Percentiles rank a stretch among this genome's conserved stretches.
phyloP scores from a whole-genome alignment of 2,113 vertebrate species.

The Ondatra zibethicus region DNA sequence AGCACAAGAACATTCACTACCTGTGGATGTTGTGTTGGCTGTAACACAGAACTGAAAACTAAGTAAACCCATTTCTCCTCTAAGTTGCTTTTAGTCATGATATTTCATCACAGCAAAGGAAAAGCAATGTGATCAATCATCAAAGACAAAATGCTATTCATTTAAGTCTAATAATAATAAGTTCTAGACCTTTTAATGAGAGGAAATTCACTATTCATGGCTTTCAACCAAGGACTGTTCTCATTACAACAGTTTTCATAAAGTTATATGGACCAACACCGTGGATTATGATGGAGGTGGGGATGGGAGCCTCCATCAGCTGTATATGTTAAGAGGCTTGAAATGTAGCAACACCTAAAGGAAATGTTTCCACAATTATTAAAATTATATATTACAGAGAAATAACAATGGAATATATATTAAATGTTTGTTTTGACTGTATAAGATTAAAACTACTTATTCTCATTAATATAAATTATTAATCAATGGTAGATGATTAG shows the following conservation, averaged over 20 bases:
- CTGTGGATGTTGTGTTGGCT: neutral
- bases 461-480: neutral
- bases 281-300: neutral
- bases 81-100: neutral
- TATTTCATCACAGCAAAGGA: neutral
- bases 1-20: neutral
- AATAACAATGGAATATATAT: neutral
- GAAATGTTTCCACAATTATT: neutral
- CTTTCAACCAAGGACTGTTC: neutral
- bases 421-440: neutral
- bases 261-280: neutral
- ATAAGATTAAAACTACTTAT: neutral
- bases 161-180: neutral
- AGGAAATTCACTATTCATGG: neutral
- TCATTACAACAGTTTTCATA: neutral
- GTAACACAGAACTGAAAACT: neutral
- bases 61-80: neutral
- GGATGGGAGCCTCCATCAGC: neutral
- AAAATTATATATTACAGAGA: conserved; percentile 7
- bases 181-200: neutral
- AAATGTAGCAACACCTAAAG: neutral
- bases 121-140: neutral
- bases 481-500: neutral
- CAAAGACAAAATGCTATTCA: neutral
- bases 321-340: neutral